Base-by-base conservation (phyloP, 2,113 vertebrate genomes). In the Paramormyrops kingsleyae region DNA sequence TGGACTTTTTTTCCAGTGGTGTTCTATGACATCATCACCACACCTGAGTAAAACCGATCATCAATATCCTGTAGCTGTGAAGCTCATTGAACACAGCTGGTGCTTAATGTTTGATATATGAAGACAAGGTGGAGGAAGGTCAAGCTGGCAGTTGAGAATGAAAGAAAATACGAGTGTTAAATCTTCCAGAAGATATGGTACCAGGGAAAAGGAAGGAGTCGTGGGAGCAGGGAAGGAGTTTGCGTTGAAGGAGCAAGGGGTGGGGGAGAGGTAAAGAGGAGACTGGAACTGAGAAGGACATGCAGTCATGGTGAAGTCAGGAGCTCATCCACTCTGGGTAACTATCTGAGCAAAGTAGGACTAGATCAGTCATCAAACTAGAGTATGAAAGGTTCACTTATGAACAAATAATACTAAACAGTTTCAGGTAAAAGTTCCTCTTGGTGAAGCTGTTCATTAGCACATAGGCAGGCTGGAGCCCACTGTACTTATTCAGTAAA, bases 401-500 rank as follows among this genome's bases (percentile, higher is more conserved):
- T 4, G 62, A 31, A 31, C 62, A 70, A 31, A 66, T 66, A 66
- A 66, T 66, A 13, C 59, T 66, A 12, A 66, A 66, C 9, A 66
- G 9, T 59, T 13, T 59, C 6, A 62, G 27, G n/a, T 27, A 70
- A 31, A 70, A 13, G 62, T 27, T 66, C 62, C 9, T 66, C 62
- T 66, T 66, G 62, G 62, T 27, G 9, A 27, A 66, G 62, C 62
- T 66, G n/a, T 66, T 66, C 62, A 66, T 66, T 27, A 27, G 62
- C 88, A 87, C 56, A 74, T 89, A 93, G 92, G 91, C 92, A 91
- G 88, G 47, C 19, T 83, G 87, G 90, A 87, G 83, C 21, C 53
- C 17, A 52, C 66, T 91, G 21, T 90, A 89, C 88, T 92, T 92
- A 91, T 87, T 80, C 87, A 89, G 93, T 94, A 94, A 95, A 95